These are phyloP conservation scores for Panzeria rudis DNA, from an alignment of 2,888 invertebrate species.

Conservation along the genomic window DNA sequence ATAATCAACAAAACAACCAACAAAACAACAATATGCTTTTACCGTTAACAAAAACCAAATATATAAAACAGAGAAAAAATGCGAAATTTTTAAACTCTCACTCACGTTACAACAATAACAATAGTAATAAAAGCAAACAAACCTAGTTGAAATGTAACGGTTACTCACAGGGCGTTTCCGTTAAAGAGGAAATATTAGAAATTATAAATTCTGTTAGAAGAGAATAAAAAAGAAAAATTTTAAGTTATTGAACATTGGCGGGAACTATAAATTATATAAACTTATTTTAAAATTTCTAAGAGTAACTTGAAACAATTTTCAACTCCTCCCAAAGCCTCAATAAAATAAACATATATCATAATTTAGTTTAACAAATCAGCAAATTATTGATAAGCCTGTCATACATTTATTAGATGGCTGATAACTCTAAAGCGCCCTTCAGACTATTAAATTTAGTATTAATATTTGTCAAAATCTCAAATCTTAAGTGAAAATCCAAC, in stretches of 20 bases:
- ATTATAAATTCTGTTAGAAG: not conserved
- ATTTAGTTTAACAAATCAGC: slow-evolving; percentile 7
- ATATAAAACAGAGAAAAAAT: slow-evolving; percentile 16
- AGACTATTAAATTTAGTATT: too few species aligned
- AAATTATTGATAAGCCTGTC: slow-evolving; percentile 6
- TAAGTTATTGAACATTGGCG: not conserved
- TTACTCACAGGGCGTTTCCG: slow-evolving; percentile 49
- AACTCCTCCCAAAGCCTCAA: slow-evolving; percentile 19
- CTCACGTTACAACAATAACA: slow-evolving; percentile 27
- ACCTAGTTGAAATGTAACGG: slow-evolving; percentile 1
- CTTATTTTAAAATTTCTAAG: not conserved
- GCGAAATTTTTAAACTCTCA: slow-evolving; percentile 36
- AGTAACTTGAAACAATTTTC: slow-evolving; percentile 13
- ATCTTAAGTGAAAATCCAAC: too few species aligned
- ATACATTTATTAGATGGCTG: too few species aligned
- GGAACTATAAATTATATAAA: too few species aligned
- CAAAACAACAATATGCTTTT: slow-evolving; percentile 55
- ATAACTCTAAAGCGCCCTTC: too few species aligned
- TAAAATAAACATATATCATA: slow-evolving; percentile 6
- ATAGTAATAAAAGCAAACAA: slow-evolving; percentile 19
- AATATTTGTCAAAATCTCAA: too few species aligned
- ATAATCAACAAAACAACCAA: slow-evolving; percentile 46
- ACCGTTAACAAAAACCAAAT: slow-evolving; percentile 44
- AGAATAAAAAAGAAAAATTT: too few species aligned
- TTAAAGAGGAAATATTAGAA: not conserved